These are phyloP conservation scores for Anisognathus igniventris DNA, from an alignment of 2,797 vertebrate species.

Conservation along the genomic window DNA sequence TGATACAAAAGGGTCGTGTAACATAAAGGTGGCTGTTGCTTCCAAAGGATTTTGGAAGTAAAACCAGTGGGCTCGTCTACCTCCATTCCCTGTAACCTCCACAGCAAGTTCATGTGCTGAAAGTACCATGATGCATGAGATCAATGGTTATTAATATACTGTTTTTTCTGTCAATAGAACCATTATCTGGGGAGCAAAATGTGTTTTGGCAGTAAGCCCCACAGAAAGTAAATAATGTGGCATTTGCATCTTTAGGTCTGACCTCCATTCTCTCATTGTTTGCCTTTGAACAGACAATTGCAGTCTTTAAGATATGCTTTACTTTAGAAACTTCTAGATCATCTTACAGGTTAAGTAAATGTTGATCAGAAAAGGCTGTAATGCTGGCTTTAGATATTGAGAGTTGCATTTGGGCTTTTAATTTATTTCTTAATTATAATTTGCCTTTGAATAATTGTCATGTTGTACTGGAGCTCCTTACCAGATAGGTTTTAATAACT, in stretches of 20 bases:
- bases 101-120: neutral
- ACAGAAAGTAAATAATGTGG: neutral
- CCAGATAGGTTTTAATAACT: neutral
- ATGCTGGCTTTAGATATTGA: neutral
- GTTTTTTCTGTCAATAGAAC: neutral
- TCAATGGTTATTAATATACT: constrained; percentile 9
- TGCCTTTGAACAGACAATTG: neutral
- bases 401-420: neutral
- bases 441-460: neutral
- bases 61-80: neutral
- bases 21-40: neutral
- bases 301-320: neutral
- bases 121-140: neutral
- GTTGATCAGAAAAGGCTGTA: neutral
- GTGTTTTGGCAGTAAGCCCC: neutral
- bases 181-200: constrained; percentile 9
- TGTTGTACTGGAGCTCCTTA: neutral
- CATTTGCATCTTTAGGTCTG: neutral
- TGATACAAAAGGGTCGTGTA: neutral
- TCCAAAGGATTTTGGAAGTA: neutral
- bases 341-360: neutral
- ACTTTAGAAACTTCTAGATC: neutral
- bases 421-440: neutral
- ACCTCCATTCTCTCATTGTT: neutral
- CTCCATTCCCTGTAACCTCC: neutral